Percentiles rank a stretch among this genome's conserved stretches.
Evolutionary conservation across 2,888 invertebrate species (phyloP).

Genomic region (Thalpophila matura): DNA sequence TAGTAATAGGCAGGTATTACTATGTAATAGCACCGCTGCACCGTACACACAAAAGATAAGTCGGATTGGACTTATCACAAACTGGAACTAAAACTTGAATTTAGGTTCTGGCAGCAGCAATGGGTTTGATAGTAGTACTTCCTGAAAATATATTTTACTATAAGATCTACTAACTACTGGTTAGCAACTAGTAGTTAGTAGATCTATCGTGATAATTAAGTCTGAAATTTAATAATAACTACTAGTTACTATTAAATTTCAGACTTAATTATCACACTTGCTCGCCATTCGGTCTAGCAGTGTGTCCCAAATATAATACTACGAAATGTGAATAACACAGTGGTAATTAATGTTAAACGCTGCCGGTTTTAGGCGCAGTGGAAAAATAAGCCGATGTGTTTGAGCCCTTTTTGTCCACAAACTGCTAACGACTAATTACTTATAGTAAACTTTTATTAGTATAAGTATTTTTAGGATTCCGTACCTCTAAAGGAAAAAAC

Average conservation of each 20-base stretch:
- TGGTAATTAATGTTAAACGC: slow-evolving; percentile 85
- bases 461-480: neutral
- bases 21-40: no score
- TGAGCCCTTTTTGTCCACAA: slow-evolving; percentile 35
- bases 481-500: no score
- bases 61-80: no score
- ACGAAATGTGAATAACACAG: slow-evolving; percentile 81
- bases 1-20: no score
- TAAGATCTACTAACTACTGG: no score
- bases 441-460: slow-evolving; percentile 20
- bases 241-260: neutral
- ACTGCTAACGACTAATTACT: slow-evolving; percentile 23
- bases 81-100: no score
- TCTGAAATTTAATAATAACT: neutral
- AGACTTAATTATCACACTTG: neutral
- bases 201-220: neutral
- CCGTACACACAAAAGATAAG: no score
- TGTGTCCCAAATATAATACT: slow-evolving; percentile 74
- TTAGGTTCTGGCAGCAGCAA: no score
- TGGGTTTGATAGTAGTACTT: no score
- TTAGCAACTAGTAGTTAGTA: no score
- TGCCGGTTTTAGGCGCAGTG: slow-evolving; percentile 76
- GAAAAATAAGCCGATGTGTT: slow-evolving; percentile 66
- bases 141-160: no score
- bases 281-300: slow-evolving; percentile 15